Evolutionary conservation across 2,888 invertebrate species (phyloP).

Genomic region (Theretra japonica): DNA sequence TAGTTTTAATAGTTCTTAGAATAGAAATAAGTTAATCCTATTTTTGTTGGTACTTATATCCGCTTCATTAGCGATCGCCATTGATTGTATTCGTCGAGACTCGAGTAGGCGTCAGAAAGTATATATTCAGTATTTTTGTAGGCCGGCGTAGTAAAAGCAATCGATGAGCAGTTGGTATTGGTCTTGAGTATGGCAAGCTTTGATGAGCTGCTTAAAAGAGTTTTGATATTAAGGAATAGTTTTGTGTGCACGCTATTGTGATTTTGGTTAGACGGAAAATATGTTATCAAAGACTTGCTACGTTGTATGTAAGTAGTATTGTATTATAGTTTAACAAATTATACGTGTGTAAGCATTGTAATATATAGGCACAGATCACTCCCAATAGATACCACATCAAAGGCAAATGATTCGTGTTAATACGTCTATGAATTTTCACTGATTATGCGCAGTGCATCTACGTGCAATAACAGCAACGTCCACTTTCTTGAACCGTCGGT

Average conservation of each 20-base stretch:
- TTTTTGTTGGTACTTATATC: constrained; percentile 6
- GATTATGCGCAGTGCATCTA: too few species aligned
- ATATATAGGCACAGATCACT: too few species aligned
- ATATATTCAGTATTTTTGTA: too few species aligned
- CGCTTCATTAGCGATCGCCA: neutral
- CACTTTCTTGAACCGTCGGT: too few species aligned
- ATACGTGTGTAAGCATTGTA: neutral
- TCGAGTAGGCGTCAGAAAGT: too few species aligned
- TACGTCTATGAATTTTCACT: too few species aligned
- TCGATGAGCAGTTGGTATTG: neutral
- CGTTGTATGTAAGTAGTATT: neutral
- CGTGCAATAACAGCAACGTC: too few species aligned
- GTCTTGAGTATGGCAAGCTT: neutral
- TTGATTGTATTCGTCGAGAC: too few species aligned
- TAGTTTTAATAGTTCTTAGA: constrained; percentile 5
- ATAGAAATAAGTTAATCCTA: neutral
- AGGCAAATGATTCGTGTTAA: too few species aligned
- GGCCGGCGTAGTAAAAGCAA: too few species aligned
- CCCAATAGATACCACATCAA: too few species aligned
- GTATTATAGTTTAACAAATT: neutral
- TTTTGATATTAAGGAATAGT: neutral
- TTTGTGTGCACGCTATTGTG: neutral
- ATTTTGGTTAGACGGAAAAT: neutral
- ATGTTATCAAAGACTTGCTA: neutral
- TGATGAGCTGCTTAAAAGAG: neutral